Evolutionary conservation across 2,797 vertebrate genomes (phyloP).

Genomic region (Pipistrellus pygmaeus): DNA sequence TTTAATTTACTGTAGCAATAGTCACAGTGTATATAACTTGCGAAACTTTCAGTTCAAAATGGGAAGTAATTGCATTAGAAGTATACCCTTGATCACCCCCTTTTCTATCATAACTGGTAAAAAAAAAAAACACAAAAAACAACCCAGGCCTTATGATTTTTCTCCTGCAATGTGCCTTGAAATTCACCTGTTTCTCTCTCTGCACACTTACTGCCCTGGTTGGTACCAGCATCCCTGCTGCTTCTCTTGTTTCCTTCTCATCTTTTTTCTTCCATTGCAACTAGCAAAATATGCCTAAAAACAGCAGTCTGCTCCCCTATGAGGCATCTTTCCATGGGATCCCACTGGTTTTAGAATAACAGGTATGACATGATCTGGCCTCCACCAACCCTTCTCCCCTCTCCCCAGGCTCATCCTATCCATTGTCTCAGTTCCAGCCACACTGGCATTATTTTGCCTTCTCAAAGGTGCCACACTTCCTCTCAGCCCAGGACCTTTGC

Average conservation of each 20-base stretch:
- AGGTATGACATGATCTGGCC: neutral
- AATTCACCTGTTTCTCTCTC: neutral
- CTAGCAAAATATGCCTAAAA: neutral
- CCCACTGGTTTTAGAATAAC: neutral
- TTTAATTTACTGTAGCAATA: neutral
- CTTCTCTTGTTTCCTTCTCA: neutral
- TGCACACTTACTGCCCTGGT: neutral
- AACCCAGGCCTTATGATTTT: neutral
- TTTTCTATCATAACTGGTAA: neutral
- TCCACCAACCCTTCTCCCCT: neutral
- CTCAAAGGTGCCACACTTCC: neutral
- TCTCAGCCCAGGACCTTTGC: neutral
- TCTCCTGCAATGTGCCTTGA: neutral
- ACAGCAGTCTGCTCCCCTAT: neutral
- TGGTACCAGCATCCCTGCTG: neutral
- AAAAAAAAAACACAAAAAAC: neutral
- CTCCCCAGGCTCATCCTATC: neutral
- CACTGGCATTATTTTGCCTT: neutral
- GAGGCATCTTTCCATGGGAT: neutral
- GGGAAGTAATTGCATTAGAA: neutral
- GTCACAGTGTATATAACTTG: neutral
- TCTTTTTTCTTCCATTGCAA: neutral
- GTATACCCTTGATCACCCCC: neutral
- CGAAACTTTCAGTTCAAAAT: neutral
- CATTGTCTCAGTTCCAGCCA: neutral